Conservation (phyloP, 2,113 vertebrate genomes). For the Microtus ochrogaster region DNA sequence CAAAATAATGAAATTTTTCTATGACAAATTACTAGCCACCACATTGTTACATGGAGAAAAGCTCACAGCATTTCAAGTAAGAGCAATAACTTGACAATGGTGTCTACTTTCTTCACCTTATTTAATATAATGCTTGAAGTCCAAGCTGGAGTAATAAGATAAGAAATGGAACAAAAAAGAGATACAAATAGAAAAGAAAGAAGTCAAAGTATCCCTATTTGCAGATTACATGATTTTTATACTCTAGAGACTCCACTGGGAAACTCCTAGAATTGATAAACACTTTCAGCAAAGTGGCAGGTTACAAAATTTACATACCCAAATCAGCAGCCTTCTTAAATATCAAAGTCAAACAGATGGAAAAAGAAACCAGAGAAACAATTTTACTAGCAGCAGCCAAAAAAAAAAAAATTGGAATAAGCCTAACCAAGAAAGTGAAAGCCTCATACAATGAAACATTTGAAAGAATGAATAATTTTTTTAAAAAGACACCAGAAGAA, state of each 20-base stretch:
- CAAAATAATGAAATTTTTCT: not conserved
- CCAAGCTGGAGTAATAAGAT: not conserved
- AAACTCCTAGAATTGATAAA: not conserved
- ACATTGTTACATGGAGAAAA: not conserved
- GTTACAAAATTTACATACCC: not conserved
- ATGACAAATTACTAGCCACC: not conserved
- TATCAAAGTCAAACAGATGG: not conserved
- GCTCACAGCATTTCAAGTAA: not conserved
- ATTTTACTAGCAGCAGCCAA: not conserved
- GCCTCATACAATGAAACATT: not conserved
- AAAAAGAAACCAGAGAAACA: not conserved
- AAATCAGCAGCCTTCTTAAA: not conserved
- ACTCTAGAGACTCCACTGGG: not conserved
- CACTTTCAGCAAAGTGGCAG: not conserved
- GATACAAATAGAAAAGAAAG: not conserved
- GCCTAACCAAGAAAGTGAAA: not conserved
- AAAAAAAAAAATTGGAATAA: not conserved
- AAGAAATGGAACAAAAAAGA: not conserved
- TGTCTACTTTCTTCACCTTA: not conserved
- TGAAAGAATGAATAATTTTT: not conserved
- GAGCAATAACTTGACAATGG: not conserved
- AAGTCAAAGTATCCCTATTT: not conserved
- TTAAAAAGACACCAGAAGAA: not conserved
- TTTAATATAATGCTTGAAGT: not conserved
- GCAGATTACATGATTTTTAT: not conserved